Evolutionary conservation across 2,113 vertebrate genomes (phyloP), one percentile per base, ranked within the genome.

Genomic region (Carlito syrichta): DNA sequence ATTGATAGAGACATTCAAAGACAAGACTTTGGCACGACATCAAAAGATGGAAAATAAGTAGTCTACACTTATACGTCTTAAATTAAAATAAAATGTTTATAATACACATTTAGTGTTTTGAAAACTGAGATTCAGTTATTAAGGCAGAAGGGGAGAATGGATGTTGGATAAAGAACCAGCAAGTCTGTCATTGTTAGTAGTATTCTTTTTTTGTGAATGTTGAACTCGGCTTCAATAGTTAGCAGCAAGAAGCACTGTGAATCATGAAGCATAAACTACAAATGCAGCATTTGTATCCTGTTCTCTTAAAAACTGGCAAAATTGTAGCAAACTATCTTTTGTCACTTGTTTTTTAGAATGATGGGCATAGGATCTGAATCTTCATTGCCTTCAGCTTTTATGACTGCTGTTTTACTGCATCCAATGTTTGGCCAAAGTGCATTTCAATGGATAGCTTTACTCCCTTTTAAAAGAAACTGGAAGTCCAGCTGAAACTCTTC

Each of bases 321-420:
- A 79, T 68, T 93, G 9, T 84, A 92, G 84, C 22, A 92, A 94
- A 83, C 76, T 54, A 13, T 71, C 58, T 81, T 87, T 56, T 40
- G 74, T 30, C 83, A 30, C 48, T 95, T 96, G 79, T 50, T 89
- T 87, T 87, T 79, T 54, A 48, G 84, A 96, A 92, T 73, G 54
- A 96, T 50, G 27, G 52, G 8, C 22, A 32, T 58, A 19, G 38
- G 9, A 43, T 81, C 76, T 85, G 86, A 88, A 22, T 77, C 84
- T 94, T 97, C 95, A 95, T 92, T 86, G 50, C 56, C 30, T 96
- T 96, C 71, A 87, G 25, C 32, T 90, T 95, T 96, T 71, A 71
- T 73, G 74, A 87, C 56, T 76, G 48, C 50, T 89, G n/a, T 97
- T 94, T 95, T 93, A 93, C 12, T 86, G 56, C 22, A 69, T 89